Base-by-base conservation (phyloP, 2,888 invertebrate species). In the Drosophila rellima region DNA sequence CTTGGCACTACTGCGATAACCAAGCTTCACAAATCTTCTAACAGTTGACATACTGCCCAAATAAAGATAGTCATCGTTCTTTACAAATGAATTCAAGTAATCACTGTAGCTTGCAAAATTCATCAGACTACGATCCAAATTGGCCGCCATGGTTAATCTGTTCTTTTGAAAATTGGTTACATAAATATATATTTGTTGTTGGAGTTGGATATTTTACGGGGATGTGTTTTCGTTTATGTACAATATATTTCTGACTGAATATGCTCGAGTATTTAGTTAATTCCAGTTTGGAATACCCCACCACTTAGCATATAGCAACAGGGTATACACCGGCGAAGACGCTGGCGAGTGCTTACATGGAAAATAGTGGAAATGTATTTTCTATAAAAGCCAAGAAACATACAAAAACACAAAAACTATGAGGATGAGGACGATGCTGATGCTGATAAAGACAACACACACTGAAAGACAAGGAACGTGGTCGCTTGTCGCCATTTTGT, bases 401-500 rank as follows among this genome's bases (percentile, higher is more conserved):
- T 72, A 70, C 55, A 65, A 65, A 54, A 42, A 54, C 40, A 56
- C 44, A 35, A 62, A 40, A 50, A 48, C 59, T 54, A 64, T 60
- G 47, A 60, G 55, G 61, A 62, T 63, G 78, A 45, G 71, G 45
- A 68, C 61, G 86, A 80, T 76, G 67, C 74, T 82, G 69, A 69
- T 70, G 80, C 88, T 86, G 88, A 88, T 83, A 83, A 86, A 85
- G 83, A 88, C 88, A 88, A 74, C 85, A 82, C 70, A 78, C 73
- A 71, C 70, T 75, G 81, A 61, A 56, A 70, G 78, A 73, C 59
- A 68, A 67, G 68, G 39, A 77, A 74, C 74, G 85, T 82, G 86
- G 69, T 64, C 70, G 66, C 77, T 64, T 82, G 83, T 82, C 83
- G 83, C 88, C 86, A 88, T 83, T 85, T 83, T 85, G 83, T 85